Conservation (phyloP, 1,140 invertebrate genomes). For the Oryctes rhinoceros region DNA sequence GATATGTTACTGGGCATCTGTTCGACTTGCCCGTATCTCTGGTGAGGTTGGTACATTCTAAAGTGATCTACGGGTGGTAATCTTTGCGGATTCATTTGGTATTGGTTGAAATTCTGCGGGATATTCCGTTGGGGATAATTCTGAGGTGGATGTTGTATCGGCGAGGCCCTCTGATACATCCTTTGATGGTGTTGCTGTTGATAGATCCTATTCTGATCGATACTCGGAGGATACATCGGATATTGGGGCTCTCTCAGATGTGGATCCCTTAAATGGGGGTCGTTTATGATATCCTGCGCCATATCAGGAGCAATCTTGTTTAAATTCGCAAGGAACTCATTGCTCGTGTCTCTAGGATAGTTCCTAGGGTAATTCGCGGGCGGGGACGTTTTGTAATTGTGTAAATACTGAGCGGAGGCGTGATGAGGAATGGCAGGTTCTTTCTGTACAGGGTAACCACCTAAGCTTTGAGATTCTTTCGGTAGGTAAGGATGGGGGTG, state of each 20-base stretch:
- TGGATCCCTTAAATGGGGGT: conserved; percentile 54
- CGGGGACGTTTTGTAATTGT: conserved; percentile 47
- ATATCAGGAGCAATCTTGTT: conserved; percentile 53
- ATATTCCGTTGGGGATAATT: conserved; percentile 45
- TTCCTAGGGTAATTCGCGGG: conserved; percentile 39
- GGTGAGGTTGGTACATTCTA: conserved; percentile 1
- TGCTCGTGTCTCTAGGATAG: conserved; percentile 49
- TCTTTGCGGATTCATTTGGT: conserved; percentile 39
- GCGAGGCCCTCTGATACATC: conserved; percentile 42
- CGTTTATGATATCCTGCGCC: conserved; percentile 55
- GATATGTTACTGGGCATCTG: conserved; percentile 44
- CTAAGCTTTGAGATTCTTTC: conserved; percentile 33
- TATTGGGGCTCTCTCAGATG: conserved; percentile 52
- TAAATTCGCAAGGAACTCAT: conserved; percentile 53
- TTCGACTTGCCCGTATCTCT: conserved; percentile 35
- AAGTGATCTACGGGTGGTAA: neutral
- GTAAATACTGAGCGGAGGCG: conserved; percentile 23
- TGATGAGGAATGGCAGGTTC: conserved; percentile 16
- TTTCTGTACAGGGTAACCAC: conserved; percentile 38
- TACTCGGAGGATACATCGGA: conserved; percentile 47
- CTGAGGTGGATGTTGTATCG: conserved; percentile 50
- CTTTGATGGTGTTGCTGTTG: conserved; percentile 37
- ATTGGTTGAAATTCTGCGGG: conserved; percentile 38
- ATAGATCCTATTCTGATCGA: conserved; percentile 48
- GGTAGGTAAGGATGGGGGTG: conserved; percentile 44